Conservation (phyloP, 1,140 invertebrate species). For the Melanaphis sacchari region DNA sequence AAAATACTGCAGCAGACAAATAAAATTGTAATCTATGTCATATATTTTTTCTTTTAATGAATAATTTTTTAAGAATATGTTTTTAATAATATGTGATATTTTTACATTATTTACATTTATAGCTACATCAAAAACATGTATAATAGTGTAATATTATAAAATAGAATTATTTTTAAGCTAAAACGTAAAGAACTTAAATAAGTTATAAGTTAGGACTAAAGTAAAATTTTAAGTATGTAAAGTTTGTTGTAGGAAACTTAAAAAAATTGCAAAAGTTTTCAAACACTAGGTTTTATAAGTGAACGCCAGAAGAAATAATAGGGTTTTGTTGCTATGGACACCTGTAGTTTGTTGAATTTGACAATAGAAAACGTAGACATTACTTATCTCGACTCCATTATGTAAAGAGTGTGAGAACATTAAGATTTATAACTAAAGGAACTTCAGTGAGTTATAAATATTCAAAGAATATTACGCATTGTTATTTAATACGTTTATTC, state of each 20-base stretch:
- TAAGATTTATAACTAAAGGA: background rate
- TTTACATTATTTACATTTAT: no score
- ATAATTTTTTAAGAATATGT: background rate
- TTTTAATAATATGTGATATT: no score
- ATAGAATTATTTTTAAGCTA: background rate
- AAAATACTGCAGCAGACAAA: no score
- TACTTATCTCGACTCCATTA: constrained; percentile 16
- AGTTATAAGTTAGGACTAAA: background rate
- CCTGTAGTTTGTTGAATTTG: constrained; percentile 9
- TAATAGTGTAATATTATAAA: background rate
- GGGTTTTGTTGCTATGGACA: background rate
- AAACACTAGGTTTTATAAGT: background rate
- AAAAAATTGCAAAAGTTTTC: background rate
- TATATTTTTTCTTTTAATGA: no score
- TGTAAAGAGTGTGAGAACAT: background rate
- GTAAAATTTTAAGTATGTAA: background rate
- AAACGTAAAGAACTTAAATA: background rate
- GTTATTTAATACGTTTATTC: background rate
- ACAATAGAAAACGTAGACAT: background rate
- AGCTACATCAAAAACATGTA: background rate
- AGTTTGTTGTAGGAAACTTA: background rate
- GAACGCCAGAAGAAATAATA: background rate
- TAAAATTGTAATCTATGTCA: no score
- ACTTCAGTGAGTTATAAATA: background rate
- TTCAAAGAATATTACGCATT: background rate